Evolutionary conservation across 2,797 vertebrate genomes (phyloP).

Genomic region (Hypotaenidia okinawae): DNA sequence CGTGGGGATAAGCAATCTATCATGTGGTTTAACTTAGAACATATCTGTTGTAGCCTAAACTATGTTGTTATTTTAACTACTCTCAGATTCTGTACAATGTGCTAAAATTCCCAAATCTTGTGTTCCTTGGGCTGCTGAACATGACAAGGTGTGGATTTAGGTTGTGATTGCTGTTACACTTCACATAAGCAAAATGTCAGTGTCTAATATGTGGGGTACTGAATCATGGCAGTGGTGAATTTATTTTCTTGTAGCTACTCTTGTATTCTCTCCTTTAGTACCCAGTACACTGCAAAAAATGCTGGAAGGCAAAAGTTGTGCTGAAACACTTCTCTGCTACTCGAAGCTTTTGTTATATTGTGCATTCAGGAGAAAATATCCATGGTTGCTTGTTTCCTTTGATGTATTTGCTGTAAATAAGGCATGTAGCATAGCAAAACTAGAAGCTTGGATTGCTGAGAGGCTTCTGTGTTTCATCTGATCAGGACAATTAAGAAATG

Average conservation of each 20-base stretch:
- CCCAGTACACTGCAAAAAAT: background rate
- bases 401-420: background rate
- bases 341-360: background rate
- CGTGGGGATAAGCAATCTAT: background rate
- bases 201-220: background rate
- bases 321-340: background rate
- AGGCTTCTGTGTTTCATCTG: background rate
- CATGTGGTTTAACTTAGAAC: background rate
- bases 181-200: background rate
- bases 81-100: background rate
- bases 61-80: background rate
- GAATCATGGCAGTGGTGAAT: background rate
- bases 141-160: constrained; percentile 40
- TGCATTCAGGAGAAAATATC: background rate
- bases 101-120: background rate
- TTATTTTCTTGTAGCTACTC: constrained; percentile 5
- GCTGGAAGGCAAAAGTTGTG: constrained; percentile 31
- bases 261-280: background rate
- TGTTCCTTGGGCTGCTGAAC: background rate
- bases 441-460: background rate
- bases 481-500: background rate
- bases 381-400: background rate
- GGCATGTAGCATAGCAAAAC: background rate
- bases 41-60: background rate
- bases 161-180: background rate